Percentiles rank a stretch among this genome's conserved stretches.
phyloP scores from a whole-genome alignment of 1,140 invertebrate species.

The Solen grandis region DNA sequence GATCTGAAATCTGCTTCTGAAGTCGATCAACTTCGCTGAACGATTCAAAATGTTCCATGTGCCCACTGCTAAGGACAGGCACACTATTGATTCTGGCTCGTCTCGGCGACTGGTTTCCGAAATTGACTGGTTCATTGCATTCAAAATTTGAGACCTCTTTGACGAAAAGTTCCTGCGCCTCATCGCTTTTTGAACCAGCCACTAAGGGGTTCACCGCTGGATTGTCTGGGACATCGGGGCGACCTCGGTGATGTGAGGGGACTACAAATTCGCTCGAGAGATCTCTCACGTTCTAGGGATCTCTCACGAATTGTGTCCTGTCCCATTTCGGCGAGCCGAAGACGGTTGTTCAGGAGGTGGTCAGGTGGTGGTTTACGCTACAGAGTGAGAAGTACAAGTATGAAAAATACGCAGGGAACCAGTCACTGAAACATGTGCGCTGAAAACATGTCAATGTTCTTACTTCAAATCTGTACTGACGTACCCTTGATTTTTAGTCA shows the following conservation, averaged over 20 bases:
- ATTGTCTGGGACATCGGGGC: background rate
- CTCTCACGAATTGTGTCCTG: conserved; percentile 32
- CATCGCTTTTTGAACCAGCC: background rate
- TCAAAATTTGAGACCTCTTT: conserved; percentile 21
- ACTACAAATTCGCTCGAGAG: conserved; percentile 42
- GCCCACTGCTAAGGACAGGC: conserved; percentile 14
- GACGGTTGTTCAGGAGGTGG: conserved; percentile 37
- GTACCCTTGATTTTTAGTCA: too few relatives aligned
- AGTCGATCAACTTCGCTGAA: conserved; percentile 54
- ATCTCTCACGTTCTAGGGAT: conserved; percentile 44
- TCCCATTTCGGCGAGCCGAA: conserved; percentile 46
- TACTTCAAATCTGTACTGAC: too few relatives aligned
- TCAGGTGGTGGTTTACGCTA: too few relatives aligned
- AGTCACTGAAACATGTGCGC: too few relatives aligned
- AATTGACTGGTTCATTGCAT: conserved; percentile 40
- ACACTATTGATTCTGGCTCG: conserved; percentile 30
- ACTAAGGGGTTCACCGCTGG: background rate
- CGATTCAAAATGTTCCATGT: background rate
- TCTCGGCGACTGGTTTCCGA: conserved; percentile 15
- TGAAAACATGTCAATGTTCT: too few relatives aligned
- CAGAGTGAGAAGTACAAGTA: too few relatives aligned
- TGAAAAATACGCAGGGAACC: too few relatives aligned
- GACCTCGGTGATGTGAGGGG: conserved; percentile 27
- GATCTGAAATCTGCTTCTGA: conserved; percentile 54
- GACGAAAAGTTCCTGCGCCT: conserved; percentile 38